Evolutionary conservation across 2,113 vertebrate genomes (phyloP).

Genomic region (Neodontobutis hainanensis): DNA sequence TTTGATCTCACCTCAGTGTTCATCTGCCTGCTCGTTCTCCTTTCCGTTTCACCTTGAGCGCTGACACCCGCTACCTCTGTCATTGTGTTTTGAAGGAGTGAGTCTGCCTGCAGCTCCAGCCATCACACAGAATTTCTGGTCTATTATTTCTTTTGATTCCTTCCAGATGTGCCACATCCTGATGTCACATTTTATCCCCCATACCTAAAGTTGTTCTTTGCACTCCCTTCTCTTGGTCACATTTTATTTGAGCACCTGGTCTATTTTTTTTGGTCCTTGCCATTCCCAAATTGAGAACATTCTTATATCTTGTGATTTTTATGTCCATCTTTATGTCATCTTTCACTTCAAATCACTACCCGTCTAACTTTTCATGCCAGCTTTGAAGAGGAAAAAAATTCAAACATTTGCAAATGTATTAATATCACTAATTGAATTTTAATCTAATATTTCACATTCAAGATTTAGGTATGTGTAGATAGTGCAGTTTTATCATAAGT

Average conservation of each 20-base stretch:
- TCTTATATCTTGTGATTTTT: constrained; percentile 2
- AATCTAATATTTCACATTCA: no score
- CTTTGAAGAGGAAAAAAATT: not conserved
- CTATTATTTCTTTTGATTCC: constrained; percentile 50
- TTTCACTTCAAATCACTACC: not conserved
- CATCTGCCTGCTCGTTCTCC: constrained; percentile 33
- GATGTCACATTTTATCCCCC: constrained; percentile 25
- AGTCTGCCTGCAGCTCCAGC: constrained; percentile 39
- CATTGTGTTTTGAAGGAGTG: constrained; percentile 37
- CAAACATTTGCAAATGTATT: no score
- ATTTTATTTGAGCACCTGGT: constrained; percentile 10
- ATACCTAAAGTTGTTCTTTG: constrained; percentile 33
- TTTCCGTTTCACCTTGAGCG: constrained; percentile 58
- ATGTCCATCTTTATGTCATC: constrained; percentile 2
- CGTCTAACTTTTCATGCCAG: constrained; percentile 16
- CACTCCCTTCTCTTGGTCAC: constrained; percentile 20
- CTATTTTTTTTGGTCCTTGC: constrained; percentile 9
- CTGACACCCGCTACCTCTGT: constrained; percentile 32
- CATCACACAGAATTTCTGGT: constrained; percentile 26
- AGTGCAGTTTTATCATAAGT: no score
- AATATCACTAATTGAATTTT: no score
- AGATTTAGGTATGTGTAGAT: no score
- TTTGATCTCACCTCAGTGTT: constrained; percentile 54
- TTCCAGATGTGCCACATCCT: constrained; percentile 39
- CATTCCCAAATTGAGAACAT: not conserved